Base-by-base conservation (phyloP, 2,888 invertebrate species). In the Pomacea canaliculata region DNA sequence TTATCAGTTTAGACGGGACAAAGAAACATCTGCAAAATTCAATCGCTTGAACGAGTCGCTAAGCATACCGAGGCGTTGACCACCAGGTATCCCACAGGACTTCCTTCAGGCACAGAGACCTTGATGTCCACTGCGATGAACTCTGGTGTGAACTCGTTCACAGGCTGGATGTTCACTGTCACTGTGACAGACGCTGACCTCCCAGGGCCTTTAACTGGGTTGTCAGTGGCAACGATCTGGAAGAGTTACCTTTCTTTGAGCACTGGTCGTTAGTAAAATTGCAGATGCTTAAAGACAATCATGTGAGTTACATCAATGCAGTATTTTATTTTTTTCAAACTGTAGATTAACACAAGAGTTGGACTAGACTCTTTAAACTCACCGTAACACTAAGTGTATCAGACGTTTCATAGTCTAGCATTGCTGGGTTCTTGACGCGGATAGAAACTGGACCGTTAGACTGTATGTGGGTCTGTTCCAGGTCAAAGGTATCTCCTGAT, bases 91-190 rank as follows among this genome's bases (percentile, higher is more conserved):
- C 65, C 48, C 8, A 37, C 12, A 19, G 19, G 10, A 19, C 37
- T 51, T 19, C 69, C 70, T 46, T 84, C 84, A 18, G 66, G 51
- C 7, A 84, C 81, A 12, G 59, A 51, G 10, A 75, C 82, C 8
- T 62, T 73, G 78, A 78, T 82, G 59, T 63, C 37, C 19, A 49
- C 18, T 18, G 71, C 69, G 37, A 49, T 68, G 89, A 97, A 97
- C 71, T 92, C 94, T 56, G 97, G 97, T 8, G 94, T 94, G 92
- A 90, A 88, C 82, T 91, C 91, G 81, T 91, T 91, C 70, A 90
- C 88, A 79, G 91, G 91, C 62, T 85, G 81, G 27, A 90, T 80
- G n/a, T 84, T 84, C n/a, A 90, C 83, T 0, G 87, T 88, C n/a
- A 89, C 85, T 76, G 86, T 87, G 10, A 88, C 87, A 9, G 83